Base-by-base conservation (phyloP, 2,797 vertebrate genomes). In the Myotis myotis region DNA sequence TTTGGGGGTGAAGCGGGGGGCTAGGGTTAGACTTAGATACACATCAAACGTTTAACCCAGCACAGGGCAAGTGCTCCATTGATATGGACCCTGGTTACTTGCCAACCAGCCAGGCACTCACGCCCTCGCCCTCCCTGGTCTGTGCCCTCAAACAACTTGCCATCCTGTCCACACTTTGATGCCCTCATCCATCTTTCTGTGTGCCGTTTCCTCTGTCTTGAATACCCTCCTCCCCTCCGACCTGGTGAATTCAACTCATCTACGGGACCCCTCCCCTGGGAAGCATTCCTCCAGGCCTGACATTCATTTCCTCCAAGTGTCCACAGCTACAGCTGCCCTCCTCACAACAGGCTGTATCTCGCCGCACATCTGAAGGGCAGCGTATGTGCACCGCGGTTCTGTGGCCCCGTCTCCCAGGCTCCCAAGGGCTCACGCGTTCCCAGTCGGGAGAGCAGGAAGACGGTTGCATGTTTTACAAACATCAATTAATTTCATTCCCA, bases 181-280 rank as follows among this genome's bases (percentile, higher is more conserved):
- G 23, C 47, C 49, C 6, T 16, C 11, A 2, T 49, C 23, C n/a
- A 1, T 28, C n/a, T 38, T 36, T 49, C 64, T 8, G 12, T 8
- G 33, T 47, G 49, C 36, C 17, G 2, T 12, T 19, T 38, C 41
- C 19, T 80, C 53, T 9, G 36, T 64, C 68, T 23, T 71, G 2
- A 70, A n/a, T 22, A 44, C 30, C 19, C 16, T 3, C 2, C 11
- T 51, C 2, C 8, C 15, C 20, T 23, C 12, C 17, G n/a, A 8
- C 15, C 51, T 83, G 91, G 23, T 33, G 38, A 60, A 23, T 36
- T 30, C 0, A 0, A 6, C n/a, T 53, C 8, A 4, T 23, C 57
- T 16, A 0, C 13, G 2, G 11, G 20, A 44, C 13, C 23, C 44
- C 23, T 8, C 8, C 44, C 28, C 53, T 13, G 6, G 0, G 20